Evolutionary conservation across 92 coral and sea anemone species (phyloP), one percentile per base, ranked within the genome.

Genomic region (Galaxea fascicularis): DNA sequence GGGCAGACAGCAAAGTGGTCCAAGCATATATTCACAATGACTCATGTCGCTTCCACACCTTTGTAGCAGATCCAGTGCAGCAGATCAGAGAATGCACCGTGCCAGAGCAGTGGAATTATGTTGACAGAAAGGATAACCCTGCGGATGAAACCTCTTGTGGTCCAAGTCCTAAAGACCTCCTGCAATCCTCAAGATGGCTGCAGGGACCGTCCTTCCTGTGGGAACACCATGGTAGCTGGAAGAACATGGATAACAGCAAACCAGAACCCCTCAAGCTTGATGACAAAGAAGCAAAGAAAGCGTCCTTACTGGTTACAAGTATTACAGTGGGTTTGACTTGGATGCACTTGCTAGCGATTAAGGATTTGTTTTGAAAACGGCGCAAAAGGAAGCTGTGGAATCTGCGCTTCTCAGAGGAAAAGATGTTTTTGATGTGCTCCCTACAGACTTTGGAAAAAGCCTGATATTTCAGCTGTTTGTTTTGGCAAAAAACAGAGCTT

Each of bases 121-220:
- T 89, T 60, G 93, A 89, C 25, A 62, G 90, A 31, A 65, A 88
- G 65, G 63, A n/a, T 80, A 92, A 92, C 82, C 93, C 95, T 1
- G 93, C 95, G 11, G 93, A 92, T 69, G 95, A 92, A 58, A 91
- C 95, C 14, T 92, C 91, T 16, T 87, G 90, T 22, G 90, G 93
- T 26, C 82, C 83, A 31, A 89, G 87, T 30, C 85, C 95, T 39
- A 84, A 58, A 30, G 85, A 87, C 76, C 89, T 91, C 71, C 71
- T 83, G 21, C 71, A 67, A 41, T 52, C 78, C 17, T 79, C 90
- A 39, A 84, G 94, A 74, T 91, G 94, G 94, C 21, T 90, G 26
- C 73, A 31, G 20, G 94, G 94, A 63, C 94, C 92, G 0, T 39
- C 87, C 60, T 88, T 91, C 58, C 92, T 91, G 47, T 87, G 90